phyloP scores from a whole-genome alignment of 2,113 vertebrate species.

The Rhombomys opimus region DNA sequence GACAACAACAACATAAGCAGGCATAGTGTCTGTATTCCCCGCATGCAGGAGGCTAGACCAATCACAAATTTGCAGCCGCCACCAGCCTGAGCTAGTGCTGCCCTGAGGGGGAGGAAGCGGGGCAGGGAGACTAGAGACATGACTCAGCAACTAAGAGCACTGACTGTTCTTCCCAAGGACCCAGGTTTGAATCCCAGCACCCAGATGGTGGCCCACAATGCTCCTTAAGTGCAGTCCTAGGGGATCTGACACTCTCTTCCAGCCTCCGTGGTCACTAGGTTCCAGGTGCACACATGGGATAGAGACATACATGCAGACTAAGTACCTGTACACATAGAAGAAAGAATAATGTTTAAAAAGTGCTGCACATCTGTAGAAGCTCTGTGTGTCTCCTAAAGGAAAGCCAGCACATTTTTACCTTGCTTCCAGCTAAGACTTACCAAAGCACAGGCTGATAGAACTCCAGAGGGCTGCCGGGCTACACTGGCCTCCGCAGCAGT shows the following conservation, averaged over 20 bases:
- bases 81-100: neutral
- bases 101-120: neutral
- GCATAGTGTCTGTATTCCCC: neutral
- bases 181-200: neutral
- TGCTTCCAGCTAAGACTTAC: neutral
- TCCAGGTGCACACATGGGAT: neutral
- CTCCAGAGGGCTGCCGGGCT: neutral
- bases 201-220: neutral
- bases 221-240: neutral
- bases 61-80: neutral
- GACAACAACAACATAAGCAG: neutral
- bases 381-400: neutral
- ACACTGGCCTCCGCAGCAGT: neutral
- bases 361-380: neutral
- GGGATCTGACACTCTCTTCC: neutral
- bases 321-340: neutral
- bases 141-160: neutral
- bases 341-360: neutral
- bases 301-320: neutral
- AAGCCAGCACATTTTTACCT: neutral
- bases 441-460: neutral
- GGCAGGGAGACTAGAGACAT: neutral
- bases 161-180: neutral
- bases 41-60: neutral
- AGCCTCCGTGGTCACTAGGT: too few relatives aligned